A percentile compares a stretch with the other conserved stretches of the same genome.
Conservation (phyloP, 2,888 invertebrate species). For the Cacoxenus indagator region DNA sequence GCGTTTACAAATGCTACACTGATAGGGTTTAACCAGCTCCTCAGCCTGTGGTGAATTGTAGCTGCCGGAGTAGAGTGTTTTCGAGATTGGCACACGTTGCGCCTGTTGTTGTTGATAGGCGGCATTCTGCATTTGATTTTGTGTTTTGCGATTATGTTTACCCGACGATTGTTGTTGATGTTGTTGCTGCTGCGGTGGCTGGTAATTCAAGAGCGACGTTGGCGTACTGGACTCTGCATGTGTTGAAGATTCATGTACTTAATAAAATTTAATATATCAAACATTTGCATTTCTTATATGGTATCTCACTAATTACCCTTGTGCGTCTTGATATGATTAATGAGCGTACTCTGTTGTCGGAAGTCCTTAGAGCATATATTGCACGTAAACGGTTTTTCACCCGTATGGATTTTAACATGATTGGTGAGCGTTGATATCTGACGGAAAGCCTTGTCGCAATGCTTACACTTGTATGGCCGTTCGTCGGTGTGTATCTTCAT, state of each 20-base stretch:
- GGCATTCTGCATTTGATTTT: slow-evolving; percentile 58
- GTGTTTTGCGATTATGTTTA: slow-evolving; percentile 49
- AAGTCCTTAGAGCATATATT: slow-evolving; percentile 67
- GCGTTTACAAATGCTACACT: slow-evolving; percentile 65
- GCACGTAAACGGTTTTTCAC: slow-evolving; percentile 66
- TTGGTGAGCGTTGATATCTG: slow-evolving; percentile 66
- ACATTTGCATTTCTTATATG: no score
- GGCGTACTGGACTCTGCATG: slow-evolving; percentile 62
- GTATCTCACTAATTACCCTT: slow-evolving; percentile 58
- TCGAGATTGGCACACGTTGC: slow-evolving; percentile 65
- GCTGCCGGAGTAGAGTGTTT: slow-evolving; percentile 65
- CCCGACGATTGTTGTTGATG: slow-evolving; percentile 40
- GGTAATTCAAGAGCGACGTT: slow-evolving; percentile 62
- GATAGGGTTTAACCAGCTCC: slow-evolving; percentile 65
- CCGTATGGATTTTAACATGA: slow-evolving; percentile 66
- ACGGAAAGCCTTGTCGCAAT: slow-evolving; percentile 66
- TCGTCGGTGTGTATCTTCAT: slow-evolving; percentile 68
- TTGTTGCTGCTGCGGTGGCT: slow-evolving; percentile 49
- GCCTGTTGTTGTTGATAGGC: slow-evolving; percentile 55
- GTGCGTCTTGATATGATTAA: slow-evolving; percentile 67
- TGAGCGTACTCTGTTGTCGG: slow-evolving; percentile 66
- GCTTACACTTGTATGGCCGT: slow-evolving; percentile 66
- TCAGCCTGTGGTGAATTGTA: slow-evolving; percentile 67
- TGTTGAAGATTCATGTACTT: slow-evolving; percentile 25
- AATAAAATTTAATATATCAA: background rate